These are phyloP conservation scores for Oligia latruncula DNA, from an alignment of 2,888 invertebrate species.

Conservation along the genomic window DNA sequence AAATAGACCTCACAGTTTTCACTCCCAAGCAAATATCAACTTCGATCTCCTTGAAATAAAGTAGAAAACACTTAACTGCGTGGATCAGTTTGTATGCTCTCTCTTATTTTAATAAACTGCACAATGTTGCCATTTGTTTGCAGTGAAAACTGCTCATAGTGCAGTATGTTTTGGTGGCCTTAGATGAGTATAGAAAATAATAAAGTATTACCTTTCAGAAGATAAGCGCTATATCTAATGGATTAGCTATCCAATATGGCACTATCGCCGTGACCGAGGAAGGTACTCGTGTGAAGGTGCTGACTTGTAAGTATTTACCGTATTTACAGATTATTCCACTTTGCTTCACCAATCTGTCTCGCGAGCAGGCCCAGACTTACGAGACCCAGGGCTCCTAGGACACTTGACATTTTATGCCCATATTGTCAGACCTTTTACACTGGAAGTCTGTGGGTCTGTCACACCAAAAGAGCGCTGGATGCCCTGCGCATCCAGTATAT, in stretches of 20 bases:
- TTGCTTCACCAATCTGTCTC: not conserved
- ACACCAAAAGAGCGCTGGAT: not conserved
- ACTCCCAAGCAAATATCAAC: conserved; percentile 1
- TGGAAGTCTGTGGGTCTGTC: not conserved
- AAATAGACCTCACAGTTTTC: not conserved
- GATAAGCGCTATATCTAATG: conserved; percentile 4
- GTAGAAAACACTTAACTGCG: not conserved
- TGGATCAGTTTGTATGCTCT: too few species aligned
- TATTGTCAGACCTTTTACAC: too few species aligned
- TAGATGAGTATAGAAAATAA: not conserved
- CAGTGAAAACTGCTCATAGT: too few species aligned
- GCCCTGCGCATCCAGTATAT: too few species aligned
- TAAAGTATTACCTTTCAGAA: conserved; percentile 21
- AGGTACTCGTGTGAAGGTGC: conserved; percentile 25
- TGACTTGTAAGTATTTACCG: conserved; percentile 45
- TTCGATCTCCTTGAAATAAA: not conserved
- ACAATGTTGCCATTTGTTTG: not conserved
- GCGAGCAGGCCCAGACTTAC: too few species aligned
- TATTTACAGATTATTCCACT: not conserved
- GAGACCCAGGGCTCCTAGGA: too few species aligned
- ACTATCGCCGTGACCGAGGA: conserved; percentile 17
- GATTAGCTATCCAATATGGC: conserved; percentile 38
- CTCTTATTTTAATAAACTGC: not conserved
- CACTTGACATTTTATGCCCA: too few species aligned
- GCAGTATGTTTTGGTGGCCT: not conserved